Conservation (phyloP, 2,113 vertebrate species). For the Todiramphus saurophagus region DNA sequence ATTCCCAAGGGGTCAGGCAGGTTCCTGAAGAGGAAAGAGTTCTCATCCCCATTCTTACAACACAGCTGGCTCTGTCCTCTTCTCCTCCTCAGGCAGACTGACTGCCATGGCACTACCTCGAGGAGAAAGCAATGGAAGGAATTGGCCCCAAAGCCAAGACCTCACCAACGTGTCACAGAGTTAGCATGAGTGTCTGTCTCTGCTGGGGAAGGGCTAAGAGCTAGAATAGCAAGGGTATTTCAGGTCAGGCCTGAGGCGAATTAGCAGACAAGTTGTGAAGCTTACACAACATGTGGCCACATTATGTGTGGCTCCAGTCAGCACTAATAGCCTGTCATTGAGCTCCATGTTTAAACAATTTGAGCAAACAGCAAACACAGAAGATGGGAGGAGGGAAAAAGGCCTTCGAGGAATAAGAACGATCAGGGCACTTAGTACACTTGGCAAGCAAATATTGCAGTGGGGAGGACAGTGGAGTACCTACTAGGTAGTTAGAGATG, state of each 20-base stretch:
- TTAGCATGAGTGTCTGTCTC: background rate
- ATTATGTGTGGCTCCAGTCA: slow-evolving; percentile 62
- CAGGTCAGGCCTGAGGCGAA: slow-evolving; percentile 65
- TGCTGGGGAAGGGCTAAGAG: background rate
- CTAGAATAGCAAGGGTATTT: slow-evolving; percentile 57
- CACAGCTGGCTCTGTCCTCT: background rate
- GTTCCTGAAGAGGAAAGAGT: background rate
- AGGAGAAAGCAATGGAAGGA: background rate
- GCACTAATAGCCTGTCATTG: slow-evolving; percentile 63
- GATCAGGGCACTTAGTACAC: background rate
- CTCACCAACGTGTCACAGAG: background rate
- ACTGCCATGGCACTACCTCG: background rate
- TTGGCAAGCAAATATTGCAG: background rate
- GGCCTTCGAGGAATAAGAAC: slow-evolving; percentile 46
- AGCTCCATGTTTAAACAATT: slow-evolving; percentile 65
- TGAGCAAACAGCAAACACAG: slow-evolving; percentile 66
- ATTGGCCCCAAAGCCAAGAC: background rate
- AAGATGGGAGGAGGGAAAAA: slow-evolving; percentile 53
- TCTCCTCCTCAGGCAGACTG: background rate
- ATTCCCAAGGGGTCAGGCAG: accelerated
- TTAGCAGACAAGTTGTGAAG: slow-evolving; percentile 67
- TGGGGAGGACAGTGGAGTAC: background rate
- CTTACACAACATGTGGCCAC: slow-evolving; percentile 68
- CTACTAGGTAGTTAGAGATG: background rate
- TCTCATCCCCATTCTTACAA: background rate